These are phyloP conservation scores for Oostethus manadensis DNA, from an alignment of 2,113 vertebrate species.

Conservation along the genomic window DNA sequence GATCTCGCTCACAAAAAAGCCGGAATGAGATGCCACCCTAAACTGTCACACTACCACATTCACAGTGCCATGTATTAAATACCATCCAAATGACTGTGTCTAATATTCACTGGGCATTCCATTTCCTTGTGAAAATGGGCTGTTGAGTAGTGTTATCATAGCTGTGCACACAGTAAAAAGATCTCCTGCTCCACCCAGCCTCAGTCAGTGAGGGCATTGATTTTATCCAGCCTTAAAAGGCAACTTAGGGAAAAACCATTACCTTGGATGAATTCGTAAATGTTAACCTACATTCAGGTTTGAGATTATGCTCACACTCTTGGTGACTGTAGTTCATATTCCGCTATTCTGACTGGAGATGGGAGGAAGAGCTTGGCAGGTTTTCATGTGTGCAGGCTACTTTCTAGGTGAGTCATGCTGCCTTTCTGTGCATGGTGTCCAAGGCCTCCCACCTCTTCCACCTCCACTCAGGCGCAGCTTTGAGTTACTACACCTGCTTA, in stretches of 20 bases:
- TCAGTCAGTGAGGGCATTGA: conserved; percentile 56
- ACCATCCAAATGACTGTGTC: conserved; percentile 50
- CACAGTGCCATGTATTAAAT: conserved; percentile 20
- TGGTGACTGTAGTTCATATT: conserved; percentile 18
- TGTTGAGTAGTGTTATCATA: conserved; percentile 54
- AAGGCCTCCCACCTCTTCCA: conserved; percentile 41
- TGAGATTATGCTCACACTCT: conserved; percentile 23
- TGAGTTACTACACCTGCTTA: conserved; percentile 47
- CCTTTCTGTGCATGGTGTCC: conserved; percentile 50
- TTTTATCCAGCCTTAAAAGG: conserved; percentile 66
- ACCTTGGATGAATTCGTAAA: conserved; percentile 58
- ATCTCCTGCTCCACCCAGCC: conserved; percentile 36
- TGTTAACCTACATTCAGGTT: conserved; percentile 46
- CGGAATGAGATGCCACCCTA: conserved; percentile 28
- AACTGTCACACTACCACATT: conserved; percentile 19
- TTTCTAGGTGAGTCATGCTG: conserved; percentile 52
- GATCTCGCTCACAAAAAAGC: conserved; percentile 24
- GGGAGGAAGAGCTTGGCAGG: conserved; percentile 37
- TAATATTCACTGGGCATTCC: conserved; percentile 49
- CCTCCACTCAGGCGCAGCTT: conserved; percentile 45
- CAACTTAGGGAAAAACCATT: conserved; percentile 64
- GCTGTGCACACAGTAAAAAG: conserved; percentile 48
- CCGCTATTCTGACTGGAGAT: conserved; percentile 39
- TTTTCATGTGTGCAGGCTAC: conserved; percentile 40
- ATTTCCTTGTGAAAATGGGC: conserved; percentile 56